Evolutionary conservation across 2,113 vertebrate species (phyloP).

Genomic region (Hippoglossus stenolepis): DNA sequence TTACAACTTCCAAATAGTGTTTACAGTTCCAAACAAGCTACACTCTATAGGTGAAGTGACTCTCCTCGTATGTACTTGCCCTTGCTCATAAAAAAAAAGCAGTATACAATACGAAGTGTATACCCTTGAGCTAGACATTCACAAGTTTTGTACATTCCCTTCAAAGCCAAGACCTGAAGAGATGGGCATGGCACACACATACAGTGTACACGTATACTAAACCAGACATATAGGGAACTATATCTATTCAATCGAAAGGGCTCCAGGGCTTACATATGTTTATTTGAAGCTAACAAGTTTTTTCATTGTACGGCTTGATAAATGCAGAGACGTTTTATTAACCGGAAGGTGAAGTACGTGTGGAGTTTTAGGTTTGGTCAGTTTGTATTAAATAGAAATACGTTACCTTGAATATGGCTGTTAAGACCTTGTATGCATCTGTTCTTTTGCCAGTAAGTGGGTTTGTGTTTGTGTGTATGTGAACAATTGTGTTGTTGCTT

Average conservation of each 20-base stretch:
- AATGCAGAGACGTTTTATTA: conserved; percentile 12
- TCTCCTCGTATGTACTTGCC: conserved; percentile 36
- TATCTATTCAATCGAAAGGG: conserved; percentile 46
- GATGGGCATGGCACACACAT: background rate
- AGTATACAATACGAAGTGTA: conserved; percentile 19
- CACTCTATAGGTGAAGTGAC: conserved; percentile 28
- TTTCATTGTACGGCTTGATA: background rate
- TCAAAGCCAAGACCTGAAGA: conserved; percentile 39
- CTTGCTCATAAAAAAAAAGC: conserved; percentile 38
- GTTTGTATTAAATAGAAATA: conserved; percentile 6
- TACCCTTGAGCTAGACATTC: conserved; percentile 40
- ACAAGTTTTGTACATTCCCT: conserved; percentile 21
- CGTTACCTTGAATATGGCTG: conserved; percentile 36
- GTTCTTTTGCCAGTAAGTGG: background rate
- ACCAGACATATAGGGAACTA: conserved; percentile 33
- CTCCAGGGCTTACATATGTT: conserved; percentile 36
- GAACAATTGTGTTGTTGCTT: background rate
- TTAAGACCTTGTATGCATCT: conserved; percentile 7
- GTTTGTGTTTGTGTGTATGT: background rate
- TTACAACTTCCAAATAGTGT: conserved; percentile 20
- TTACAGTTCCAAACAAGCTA: conserved; percentile 34
- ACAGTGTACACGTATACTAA: conserved; percentile 11
- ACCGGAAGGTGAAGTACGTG: conserved; percentile 6
- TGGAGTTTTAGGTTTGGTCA: background rate
- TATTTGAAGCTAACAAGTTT: conserved; percentile 3